Evolutionary conservation across 1,140 invertebrate genomes (phyloP).

Genomic region (Brachionus rubens): DNA sequence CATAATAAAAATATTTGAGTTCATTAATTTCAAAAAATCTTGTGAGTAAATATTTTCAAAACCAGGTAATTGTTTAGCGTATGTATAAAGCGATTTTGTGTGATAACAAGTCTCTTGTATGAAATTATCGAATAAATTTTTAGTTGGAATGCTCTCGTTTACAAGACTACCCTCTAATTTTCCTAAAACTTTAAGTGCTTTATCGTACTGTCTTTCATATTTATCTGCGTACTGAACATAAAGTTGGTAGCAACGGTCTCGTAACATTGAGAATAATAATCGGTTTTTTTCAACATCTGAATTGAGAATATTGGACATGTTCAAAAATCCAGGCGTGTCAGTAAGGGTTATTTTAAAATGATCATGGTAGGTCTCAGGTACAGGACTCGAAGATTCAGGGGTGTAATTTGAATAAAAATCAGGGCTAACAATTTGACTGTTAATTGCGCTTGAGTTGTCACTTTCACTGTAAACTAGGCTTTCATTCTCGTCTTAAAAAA

Average conservation of each 20-base stretch:
- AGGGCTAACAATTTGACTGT: too few relatives aligned
- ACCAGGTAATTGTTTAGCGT: not conserved
- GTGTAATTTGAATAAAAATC: too few relatives aligned
- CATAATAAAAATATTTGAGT: not conserved
- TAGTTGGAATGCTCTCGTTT: not conserved
- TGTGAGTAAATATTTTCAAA: not conserved
- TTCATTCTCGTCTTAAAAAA: too few relatives aligned
- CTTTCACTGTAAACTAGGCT: too few relatives aligned
- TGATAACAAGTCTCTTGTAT: not conserved
- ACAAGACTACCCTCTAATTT: not conserved
- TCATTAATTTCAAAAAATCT: constrained; percentile 7
- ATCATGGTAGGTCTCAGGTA: too few relatives aligned
- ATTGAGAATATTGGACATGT: not conserved
- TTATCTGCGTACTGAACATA: not conserved
- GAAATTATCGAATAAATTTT: not conserved
- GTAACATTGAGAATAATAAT: not conserved
- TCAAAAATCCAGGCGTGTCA: not conserved
- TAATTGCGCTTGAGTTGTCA: too few relatives aligned
- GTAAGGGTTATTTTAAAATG: too few relatives aligned
- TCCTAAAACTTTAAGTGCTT: not conserved
- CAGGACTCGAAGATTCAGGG: too few relatives aligned
- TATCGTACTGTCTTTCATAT: constrained; percentile 15
- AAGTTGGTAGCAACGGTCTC: constrained; percentile 15
- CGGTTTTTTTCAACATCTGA: not conserved
- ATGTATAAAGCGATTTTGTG: not conserved